A percentile compares a stretch with the other conserved stretches of the same genome.
Conservation (phyloP, 2,797 vertebrate genomes). For the Leuciscus waleckii region DNA sequence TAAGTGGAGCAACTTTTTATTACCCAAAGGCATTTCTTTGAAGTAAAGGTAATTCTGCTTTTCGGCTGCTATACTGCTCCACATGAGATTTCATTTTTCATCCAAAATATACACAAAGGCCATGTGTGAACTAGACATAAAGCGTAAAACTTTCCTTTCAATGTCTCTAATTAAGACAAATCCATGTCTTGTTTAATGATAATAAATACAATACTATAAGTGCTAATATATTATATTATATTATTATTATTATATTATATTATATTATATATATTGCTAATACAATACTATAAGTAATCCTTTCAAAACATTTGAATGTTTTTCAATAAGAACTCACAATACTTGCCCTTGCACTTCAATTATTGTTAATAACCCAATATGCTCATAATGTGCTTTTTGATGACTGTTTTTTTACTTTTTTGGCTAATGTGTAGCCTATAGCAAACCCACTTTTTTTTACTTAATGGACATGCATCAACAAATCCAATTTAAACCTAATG, state of each 20-base stretch:
- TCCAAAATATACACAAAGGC: not conserved
- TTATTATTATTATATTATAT: too few species aligned
- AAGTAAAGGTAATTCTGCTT: constrained; percentile 31
- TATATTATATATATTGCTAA: not conserved
- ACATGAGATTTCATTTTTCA: constrained; percentile 16
- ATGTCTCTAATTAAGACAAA: not conserved
- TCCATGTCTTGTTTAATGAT: not conserved
- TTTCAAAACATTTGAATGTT: not conserved
- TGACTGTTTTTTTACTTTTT: not conserved
- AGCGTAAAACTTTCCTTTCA: not conserved
- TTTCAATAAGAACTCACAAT: not conserved
- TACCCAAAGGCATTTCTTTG: constrained; percentile 36
- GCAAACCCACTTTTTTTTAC: not conserved
- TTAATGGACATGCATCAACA: constrained; percentile 17
- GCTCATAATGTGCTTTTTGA: not conserved
- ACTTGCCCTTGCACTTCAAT: not conserved
- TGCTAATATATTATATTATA: not conserved
- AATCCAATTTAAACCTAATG: constrained; percentile 15
- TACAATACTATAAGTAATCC: not conserved
- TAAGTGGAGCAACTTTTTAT: constrained; percentile 16
- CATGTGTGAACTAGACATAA: not conserved
- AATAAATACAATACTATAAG: not conserved
- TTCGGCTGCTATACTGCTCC: not conserved
- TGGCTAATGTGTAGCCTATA: not conserved
- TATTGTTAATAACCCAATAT: not conserved